Conservation (phyloP, 2,888 invertebrate species). For the Apocheima hispidaria region DNA sequence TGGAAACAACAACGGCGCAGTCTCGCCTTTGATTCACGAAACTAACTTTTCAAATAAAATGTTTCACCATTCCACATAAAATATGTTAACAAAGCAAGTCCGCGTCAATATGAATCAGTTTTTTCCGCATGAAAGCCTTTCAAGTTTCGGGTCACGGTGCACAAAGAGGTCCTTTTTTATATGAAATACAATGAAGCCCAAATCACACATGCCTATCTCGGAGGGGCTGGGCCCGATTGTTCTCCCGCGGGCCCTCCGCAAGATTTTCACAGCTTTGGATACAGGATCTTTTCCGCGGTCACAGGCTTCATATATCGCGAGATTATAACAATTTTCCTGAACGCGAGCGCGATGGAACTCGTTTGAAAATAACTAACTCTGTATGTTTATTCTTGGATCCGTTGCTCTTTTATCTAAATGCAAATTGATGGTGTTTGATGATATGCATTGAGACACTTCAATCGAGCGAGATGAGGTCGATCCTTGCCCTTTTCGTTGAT, state of each 20-base stretch:
- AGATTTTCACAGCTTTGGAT: constrained; percentile 61
- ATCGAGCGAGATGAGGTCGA: constrained; percentile 24
- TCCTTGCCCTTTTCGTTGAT: constrained; percentile 21
- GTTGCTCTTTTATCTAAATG: constrained; percentile 44
- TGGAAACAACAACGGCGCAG: constrained; percentile 30
- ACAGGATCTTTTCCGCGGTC: constrained; percentile 44
- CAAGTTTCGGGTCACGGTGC: constrained; percentile 52
- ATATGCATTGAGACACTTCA: constrained; percentile 40
- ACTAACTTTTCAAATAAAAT: constrained; percentile 22
- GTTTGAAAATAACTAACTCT: constrained; percentile 43
- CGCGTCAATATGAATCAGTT: constrained; percentile 33
- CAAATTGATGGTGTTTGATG: constrained; percentile 42
- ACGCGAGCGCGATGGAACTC: constrained; percentile 48
- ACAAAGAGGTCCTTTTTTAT: constrained; percentile 57
- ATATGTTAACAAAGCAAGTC: constrained; percentile 30
- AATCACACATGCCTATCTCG: constrained; percentile 60
- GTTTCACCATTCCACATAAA: constrained; percentile 11
- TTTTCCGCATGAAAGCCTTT: constrained; percentile 47
- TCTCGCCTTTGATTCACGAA: constrained; percentile 8
- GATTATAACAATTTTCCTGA: neutral
- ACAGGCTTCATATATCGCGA: constrained; percentile 50
- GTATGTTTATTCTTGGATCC: constrained; percentile 36
- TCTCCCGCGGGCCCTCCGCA: constrained; percentile 55
- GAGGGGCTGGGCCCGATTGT: constrained; percentile 57
- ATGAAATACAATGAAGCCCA: constrained; percentile 57